Evolutionary conservation across 2,888 invertebrate species (phyloP).

Genomic region (Synanthedon formicaeformis): DNA sequence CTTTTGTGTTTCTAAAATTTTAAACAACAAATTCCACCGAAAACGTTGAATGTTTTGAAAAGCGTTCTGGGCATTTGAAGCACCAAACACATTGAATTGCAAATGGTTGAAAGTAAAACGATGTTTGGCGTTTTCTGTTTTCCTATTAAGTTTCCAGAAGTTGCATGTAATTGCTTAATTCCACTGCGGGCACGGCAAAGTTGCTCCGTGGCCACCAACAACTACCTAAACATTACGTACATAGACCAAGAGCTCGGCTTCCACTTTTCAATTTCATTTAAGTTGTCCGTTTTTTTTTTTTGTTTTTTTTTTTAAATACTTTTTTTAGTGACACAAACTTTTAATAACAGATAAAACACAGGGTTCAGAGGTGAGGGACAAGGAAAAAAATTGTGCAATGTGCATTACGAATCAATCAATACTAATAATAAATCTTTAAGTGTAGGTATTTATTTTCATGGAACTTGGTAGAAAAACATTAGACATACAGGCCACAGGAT

Average conservation of each 20-base stretch:
- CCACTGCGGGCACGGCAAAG: conserved; percentile 37
- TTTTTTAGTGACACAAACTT: no score
- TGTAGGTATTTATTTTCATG: no score
- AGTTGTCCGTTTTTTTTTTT: no score
- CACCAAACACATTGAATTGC: conserved; percentile 45
- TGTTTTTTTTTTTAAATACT: no score
- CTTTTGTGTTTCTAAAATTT: no score
- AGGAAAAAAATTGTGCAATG: no score
- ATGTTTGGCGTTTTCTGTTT: conserved; percentile 51
- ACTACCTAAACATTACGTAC: conserved; percentile 8
- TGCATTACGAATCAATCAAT: no score
- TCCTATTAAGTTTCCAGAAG: conserved; percentile 41
- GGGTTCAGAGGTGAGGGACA: no score
- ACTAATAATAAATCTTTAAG: no score
- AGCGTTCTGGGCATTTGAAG: background rate
- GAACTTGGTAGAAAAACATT: no score
- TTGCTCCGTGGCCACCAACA: conserved; percentile 15
- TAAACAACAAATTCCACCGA: background rate
- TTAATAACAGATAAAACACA: no score
- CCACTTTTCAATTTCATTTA: background rate
- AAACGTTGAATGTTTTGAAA: background rate
- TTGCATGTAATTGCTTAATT: conserved; percentile 61
- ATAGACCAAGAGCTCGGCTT: background rate
- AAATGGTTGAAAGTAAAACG: conserved; percentile 45
- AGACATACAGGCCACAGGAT: no score